Percentiles rank a stretch among this genome's conserved stretches.
Evolutionary conservation across 2,113 vertebrate genomes (phyloP).

Genomic region (Embiotoca jacksoni): DNA sequence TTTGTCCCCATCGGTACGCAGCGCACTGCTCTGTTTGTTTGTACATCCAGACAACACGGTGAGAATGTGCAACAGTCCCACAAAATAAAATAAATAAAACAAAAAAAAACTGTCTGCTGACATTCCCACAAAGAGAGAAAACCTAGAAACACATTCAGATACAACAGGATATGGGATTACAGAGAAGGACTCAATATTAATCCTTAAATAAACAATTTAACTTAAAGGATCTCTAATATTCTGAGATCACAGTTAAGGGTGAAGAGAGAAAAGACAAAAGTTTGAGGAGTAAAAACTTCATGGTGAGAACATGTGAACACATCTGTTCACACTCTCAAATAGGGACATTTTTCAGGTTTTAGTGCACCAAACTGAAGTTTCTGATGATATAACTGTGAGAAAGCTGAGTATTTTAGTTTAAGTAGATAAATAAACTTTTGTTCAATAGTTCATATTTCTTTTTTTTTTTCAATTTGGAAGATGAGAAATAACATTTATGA

Average conservation of each 20-base stretch:
- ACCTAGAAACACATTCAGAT: slow-evolving; percentile 6
- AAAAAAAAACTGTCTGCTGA: slow-evolving; percentile 5
- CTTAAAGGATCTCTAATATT: not conserved
- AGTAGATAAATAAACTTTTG: too few relatives aligned
- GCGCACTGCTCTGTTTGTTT: slow-evolving; percentile 59
- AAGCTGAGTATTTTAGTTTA: too few relatives aligned
- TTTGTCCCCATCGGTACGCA: slow-evolving; percentile 58
- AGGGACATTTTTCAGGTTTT: not conserved
- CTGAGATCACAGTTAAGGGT: not conserved
- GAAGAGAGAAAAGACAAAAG: not conserved
- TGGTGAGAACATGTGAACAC: not conserved
- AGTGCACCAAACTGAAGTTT: too few relatives aligned
- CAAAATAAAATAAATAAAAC: slow-evolving; percentile 8
- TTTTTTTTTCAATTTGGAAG: too few relatives aligned
- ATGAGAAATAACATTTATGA: too few relatives aligned
- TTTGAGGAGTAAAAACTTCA: too few relatives aligned
- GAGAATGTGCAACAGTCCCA: slow-evolving; percentile 65
- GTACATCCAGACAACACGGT: slow-evolving; percentile 58
- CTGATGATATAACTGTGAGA: too few relatives aligned
- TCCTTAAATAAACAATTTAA: slow-evolving; percentile 22
- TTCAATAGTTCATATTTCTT: too few relatives aligned
- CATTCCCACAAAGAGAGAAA: slow-evolving; percentile 57
- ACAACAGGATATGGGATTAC: slow-evolving; percentile 22
- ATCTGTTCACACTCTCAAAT: not conserved
- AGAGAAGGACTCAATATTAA: slow-evolving; percentile 27